Conservation (phyloP, 2,797 vertebrate species). For the Pyrocephalus nanus region DNA sequence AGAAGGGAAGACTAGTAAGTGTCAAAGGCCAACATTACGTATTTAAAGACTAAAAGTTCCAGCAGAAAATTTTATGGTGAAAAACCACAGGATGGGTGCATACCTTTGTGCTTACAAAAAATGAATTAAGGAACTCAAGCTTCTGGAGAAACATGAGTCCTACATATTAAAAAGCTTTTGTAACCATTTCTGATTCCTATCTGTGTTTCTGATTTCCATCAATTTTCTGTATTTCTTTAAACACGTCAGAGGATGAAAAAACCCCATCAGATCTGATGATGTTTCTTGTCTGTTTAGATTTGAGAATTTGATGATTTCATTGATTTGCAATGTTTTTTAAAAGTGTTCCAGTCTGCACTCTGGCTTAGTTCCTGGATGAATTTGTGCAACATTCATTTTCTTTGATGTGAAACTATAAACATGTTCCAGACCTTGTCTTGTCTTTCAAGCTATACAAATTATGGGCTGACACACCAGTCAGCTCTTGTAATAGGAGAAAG, state of each 20-base stretch:
- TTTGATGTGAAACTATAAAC: neutral
- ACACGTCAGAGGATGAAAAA: neutral
- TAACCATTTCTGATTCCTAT: neutral
- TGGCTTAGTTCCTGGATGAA: neutral
- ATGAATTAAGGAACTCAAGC: neutral
- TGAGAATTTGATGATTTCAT: too few species aligned
- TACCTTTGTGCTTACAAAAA: neutral
- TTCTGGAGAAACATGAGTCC: neutral
- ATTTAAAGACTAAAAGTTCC: neutral
- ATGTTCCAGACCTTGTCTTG: rapidly evolving
- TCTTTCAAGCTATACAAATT: neutral
- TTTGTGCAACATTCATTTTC: neutral
- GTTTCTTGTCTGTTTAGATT: neutral
- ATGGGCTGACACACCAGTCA: neutral
- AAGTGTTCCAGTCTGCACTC: neutral
- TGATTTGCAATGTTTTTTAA: neutral
- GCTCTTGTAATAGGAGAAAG: neutral
- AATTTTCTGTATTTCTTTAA: neutral
- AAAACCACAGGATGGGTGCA: neutral
- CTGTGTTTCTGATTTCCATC: neutral
- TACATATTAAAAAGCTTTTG: neutral
- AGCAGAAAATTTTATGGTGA: neutral
- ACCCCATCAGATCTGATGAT: neutral
- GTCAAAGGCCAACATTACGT: neutral
- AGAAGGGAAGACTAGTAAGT: neutral